Percentiles rank a stretch among this genome's conserved stretches.
Conservation (phyloP, 1,140 invertebrate genomes). For the Magallana ariakensis region DNA sequence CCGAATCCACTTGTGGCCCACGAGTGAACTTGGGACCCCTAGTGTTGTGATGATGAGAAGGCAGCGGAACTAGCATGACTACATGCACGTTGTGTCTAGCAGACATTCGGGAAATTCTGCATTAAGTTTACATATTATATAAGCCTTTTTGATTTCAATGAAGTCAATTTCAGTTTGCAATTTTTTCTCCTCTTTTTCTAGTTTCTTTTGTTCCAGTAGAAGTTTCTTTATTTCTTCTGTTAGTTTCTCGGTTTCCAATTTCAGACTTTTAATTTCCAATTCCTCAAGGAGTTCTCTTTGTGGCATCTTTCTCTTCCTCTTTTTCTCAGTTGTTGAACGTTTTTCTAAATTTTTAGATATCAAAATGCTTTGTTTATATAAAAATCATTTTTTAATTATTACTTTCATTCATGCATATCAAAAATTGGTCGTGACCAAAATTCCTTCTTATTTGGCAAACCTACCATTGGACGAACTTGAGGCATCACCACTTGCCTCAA, state of each 20-base stretch:
- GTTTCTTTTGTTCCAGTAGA: background rate
- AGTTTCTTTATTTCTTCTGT: background rate
- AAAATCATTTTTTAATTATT: background rate
- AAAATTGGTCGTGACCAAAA: background rate
- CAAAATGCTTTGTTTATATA: background rate
- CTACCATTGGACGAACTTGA: background rate
- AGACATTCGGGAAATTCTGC: background rate
- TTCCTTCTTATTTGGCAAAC: background rate
- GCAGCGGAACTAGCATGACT: too few species aligned
- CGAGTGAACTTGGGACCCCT: background rate
- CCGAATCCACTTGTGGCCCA: background rate
- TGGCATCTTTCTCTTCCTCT: conserved; percentile 9
- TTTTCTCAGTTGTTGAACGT: background rate
- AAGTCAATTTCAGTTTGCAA: conserved; percentile 1
- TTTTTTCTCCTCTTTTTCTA: background rate
- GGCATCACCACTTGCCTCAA: too few species aligned
- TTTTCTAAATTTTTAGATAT: background rate
- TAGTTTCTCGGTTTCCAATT: background rate
- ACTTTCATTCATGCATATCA: background rate
- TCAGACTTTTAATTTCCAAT: background rate
- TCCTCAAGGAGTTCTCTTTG: background rate
- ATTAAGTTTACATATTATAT: background rate
- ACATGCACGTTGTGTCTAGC: background rate
- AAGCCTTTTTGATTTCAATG: background rate
- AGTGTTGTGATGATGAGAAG: background rate